Percentiles rank a stretch among this genome's conserved stretches.
phyloP scores from a whole-genome alignment of 2,888 invertebrate genomes.

The Leptopilina syphax region DNA sequence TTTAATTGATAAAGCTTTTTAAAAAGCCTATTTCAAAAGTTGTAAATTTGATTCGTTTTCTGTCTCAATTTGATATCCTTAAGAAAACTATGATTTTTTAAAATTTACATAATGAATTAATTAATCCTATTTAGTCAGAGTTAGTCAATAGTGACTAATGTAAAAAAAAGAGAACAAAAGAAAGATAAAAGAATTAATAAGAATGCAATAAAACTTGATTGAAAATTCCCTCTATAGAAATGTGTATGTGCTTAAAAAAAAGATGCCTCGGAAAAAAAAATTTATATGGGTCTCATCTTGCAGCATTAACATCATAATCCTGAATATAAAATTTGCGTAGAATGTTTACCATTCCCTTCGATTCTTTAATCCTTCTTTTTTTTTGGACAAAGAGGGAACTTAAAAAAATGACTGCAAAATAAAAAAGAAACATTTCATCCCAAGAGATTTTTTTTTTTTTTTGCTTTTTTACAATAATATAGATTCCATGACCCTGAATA shows the following conservation, averaged over 20 bases:
- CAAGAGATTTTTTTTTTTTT: not conserved
- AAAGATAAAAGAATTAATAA: too few species aligned
- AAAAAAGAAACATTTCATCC: not conserved
- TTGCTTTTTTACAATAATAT: not conserved
- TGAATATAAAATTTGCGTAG: not conserved
- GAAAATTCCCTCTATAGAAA: not conserved
- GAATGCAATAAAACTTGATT: not conserved
- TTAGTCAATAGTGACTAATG: too few species aligned
- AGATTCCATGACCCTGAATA: conserved; percentile 24
- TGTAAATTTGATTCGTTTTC: too few species aligned
- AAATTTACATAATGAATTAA: too few species aligned
- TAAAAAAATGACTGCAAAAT: too few species aligned
- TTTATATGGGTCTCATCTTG: not conserved
- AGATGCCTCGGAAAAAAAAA: not conserved
- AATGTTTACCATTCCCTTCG: not conserved
- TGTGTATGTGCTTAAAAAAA: not conserved
- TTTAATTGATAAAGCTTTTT: too few species aligned
- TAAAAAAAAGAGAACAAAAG: too few species aligned
- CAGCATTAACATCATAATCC: not conserved
- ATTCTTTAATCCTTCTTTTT: conserved; percentile 9
- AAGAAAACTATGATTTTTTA: too few species aligned
- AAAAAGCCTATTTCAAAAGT: too few species aligned
- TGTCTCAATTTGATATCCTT: too few species aligned
- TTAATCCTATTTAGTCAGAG: too few species aligned
- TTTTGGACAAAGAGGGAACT: not conserved